These are phyloP conservation scores for Periophthalmus modestus DNA, from an alignment of 2,113 vertebrate species.

Conservation along the genomic window DNA sequence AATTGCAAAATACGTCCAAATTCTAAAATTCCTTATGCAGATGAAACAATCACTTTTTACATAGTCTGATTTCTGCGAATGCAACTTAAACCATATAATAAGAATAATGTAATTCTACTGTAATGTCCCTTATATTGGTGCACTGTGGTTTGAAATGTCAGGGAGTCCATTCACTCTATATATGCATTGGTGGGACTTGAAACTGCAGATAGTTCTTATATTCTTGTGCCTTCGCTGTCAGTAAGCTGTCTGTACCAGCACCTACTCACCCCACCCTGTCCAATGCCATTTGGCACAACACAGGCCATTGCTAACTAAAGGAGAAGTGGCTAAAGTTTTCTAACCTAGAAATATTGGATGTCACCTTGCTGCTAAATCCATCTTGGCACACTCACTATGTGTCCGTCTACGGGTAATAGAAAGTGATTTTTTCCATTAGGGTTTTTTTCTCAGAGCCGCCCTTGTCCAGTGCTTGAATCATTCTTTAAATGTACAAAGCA, in stretches of 20 bases:
- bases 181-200: conserved; percentile 34
- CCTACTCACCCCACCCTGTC: conserved; percentile 15
- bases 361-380: conserved; percentile 36
- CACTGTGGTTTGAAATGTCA: conserved; percentile 28
- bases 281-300: conserved; percentile 43
- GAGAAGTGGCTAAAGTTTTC: conserved; percentile 28
- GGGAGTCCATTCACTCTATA: conserved; percentile 37
- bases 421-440: conserved; percentile 38
- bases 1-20: no score
- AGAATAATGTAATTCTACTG: neutral
- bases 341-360: conserved; percentile 21
- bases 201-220: conserved; percentile 14
- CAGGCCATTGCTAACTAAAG: conserved; percentile 28
- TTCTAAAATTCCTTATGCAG: neutral
- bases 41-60: no score
- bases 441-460: neutral
- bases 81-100: neutral
- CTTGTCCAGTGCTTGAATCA: neutral
- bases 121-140: neutral
- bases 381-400: conserved; percentile 39
- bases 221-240: neutral
- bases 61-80: neutral
- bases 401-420: conserved; percentile 33
- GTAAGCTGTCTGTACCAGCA: conserved; percentile 6
- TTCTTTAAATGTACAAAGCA: neutral